phyloP scores from a whole-genome alignment of 2,113 vertebrate species.

The Lampris megalopsis region DNA sequence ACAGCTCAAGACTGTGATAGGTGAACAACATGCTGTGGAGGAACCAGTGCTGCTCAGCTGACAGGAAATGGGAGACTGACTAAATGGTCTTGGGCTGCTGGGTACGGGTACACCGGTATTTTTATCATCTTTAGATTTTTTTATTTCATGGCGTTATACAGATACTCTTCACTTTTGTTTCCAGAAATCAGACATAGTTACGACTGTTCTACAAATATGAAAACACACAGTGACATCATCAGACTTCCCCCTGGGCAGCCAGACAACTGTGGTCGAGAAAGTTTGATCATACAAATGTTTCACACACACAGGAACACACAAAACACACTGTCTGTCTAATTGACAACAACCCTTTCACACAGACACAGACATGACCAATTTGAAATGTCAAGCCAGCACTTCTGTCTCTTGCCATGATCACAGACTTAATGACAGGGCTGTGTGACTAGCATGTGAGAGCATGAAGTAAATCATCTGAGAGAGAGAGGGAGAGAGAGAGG shows the following conservation, averaged over 20 bases:
- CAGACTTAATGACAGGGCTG: constrained; percentile 41
- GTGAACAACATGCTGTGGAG: too few relatives aligned
- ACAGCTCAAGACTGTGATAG: too few relatives aligned
- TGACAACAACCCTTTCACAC: neutral
- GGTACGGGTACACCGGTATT: too few relatives aligned
- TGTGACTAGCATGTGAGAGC: constrained; percentile 49
- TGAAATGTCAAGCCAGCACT: constrained; percentile 7
- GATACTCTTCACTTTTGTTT: neutral
- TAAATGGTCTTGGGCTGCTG: too few relatives aligned
- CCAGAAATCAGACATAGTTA: neutral
- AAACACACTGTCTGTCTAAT: neutral
- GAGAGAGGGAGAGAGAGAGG: constrained; percentile 37
- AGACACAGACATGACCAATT: neutral
- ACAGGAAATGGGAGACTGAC: too few relatives aligned
- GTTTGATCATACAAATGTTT: constrained; percentile 32
- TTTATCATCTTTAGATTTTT: too few relatives aligned
- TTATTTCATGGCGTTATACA: neutral
- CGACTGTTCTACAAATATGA: too few relatives aligned
- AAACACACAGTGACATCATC: constrained; percentile 38
- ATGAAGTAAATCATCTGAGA: constrained; percentile 64
- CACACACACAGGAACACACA: constrained; percentile 17
- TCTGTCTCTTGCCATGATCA: constrained; percentile 32
- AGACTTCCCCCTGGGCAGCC: constrained; percentile 25
- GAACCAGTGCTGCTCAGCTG: too few relatives aligned
- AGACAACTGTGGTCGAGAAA: constrained; percentile 10